Conservation (phyloP, 2,113 vertebrate species). For the Brachypodius melanocephalos region DNA sequence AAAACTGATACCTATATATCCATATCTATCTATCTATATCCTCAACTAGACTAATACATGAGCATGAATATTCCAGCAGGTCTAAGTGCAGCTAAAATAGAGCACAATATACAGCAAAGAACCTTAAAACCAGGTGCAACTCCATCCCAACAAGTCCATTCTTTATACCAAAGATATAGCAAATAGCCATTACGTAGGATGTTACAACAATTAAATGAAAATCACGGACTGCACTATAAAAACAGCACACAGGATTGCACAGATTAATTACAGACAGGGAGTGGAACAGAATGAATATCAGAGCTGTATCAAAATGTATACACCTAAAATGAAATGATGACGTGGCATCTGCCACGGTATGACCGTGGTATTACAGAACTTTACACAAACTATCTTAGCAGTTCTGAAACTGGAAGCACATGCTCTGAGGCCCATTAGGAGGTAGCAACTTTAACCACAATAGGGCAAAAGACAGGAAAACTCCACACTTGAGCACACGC, state of each 20-base stretch:
- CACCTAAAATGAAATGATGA: not conserved
- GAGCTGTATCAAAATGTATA: not conserved
- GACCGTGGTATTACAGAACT: not conserved
- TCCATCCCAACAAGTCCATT: not conserved
- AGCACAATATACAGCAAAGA: not conserved
- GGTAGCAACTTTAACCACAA: not conserved
- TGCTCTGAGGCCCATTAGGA: not conserved
- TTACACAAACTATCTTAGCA: not conserved
- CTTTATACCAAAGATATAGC: not conserved
- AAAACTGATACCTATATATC: not conserved
- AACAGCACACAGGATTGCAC: not conserved
- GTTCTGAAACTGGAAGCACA: not conserved
- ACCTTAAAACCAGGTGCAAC: not conserved
- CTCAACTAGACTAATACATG: not conserved
- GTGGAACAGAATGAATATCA: not conserved
- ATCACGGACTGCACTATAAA: not conserved
- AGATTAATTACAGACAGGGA: not conserved
- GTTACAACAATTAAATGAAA: not conserved
- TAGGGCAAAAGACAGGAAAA: not conserved
- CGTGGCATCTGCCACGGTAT: not conserved
- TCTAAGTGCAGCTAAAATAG: not conserved
- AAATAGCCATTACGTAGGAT: not conserved
- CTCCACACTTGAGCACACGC: not conserved
- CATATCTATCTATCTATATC: no score
- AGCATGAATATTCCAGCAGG: not conserved